phyloP scores from a whole-genome alignment of 2,888 invertebrate species.

The Stenolophus ochropezus region DNA sequence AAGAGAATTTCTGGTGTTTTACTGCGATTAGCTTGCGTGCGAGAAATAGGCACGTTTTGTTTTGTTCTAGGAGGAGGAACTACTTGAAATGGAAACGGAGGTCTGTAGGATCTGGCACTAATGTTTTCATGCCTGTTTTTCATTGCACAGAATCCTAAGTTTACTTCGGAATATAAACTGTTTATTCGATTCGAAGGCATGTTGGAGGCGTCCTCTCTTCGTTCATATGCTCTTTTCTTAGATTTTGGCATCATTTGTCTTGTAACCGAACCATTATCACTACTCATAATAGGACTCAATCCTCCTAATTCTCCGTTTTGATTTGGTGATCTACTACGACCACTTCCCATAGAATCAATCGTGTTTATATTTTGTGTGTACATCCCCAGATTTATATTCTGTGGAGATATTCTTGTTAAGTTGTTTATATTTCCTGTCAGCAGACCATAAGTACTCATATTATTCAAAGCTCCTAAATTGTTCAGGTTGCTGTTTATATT shows the following conservation, averaged over 20 bases:
- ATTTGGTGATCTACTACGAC: slow-evolving; percentile 54
- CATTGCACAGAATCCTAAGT: slow-evolving; percentile 54
- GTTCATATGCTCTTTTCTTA: slow-evolving; percentile 44
- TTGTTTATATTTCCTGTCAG: slow-evolving; percentile 57
- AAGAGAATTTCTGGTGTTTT: slow-evolving; percentile 87
- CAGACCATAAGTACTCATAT: slow-evolving; percentile 57
- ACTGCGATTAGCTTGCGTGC: slow-evolving; percentile 75
- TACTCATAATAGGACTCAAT: slow-evolving; percentile 60
- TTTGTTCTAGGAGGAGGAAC: slow-evolving; percentile 78
- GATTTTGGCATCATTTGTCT: slow-evolving; percentile 57
- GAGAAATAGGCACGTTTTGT: slow-evolving; percentile 67
- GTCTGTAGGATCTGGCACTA: slow-evolving; percentile 34
- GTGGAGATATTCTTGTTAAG: slow-evolving; percentile 55
- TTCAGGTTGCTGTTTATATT: slow-evolving; percentile 51
- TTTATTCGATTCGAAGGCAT: slow-evolving; percentile 20
- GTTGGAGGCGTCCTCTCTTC: slow-evolving; percentile 45
- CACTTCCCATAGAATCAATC: slow-evolving; percentile 56
- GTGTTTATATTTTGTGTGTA: slow-evolving; percentile 61
- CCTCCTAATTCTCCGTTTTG: slow-evolving; percentile 57
- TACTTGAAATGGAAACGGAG: slow-evolving; percentile 72
- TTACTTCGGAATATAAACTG: slow-evolving; percentile 49
- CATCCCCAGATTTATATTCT: slow-evolving; percentile 55
- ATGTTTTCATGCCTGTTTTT: slow-evolving; percentile 52
- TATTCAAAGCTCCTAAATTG: slow-evolving; percentile 59
- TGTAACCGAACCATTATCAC: slow-evolving; percentile 60